Evolutionary conservation across 2,888 invertebrate species (phyloP).

Genomic region (Hetaerina titia): DNA sequence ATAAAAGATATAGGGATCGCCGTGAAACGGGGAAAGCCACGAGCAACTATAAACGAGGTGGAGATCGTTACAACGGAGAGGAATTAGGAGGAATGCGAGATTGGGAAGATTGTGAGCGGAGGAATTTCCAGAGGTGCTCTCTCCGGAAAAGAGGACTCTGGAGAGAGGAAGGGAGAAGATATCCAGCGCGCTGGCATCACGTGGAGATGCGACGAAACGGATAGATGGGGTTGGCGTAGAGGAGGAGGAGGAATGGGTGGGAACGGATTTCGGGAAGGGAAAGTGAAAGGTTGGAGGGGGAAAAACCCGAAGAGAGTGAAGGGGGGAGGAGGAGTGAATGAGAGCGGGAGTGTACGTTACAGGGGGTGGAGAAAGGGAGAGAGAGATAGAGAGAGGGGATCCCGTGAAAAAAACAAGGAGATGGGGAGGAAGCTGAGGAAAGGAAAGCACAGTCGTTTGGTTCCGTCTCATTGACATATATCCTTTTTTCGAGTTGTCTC

Average conservation of each 20-base stretch:
- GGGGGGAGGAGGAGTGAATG: not conserved
- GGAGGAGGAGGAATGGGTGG: not conserved
- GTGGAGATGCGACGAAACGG: not conserved
- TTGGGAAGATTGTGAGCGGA: slow-evolving; percentile 46
- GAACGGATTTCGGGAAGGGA: not conserved
- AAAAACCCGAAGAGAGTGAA: not conserved
- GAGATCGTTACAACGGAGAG: slow-evolving; percentile 53
- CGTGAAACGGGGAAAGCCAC: slow-evolving; percentile 24
- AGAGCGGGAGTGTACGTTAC: not conserved
- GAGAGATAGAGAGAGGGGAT: not conserved
- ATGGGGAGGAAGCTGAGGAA: not conserved
- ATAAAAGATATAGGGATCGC: slow-evolving; percentile 19
- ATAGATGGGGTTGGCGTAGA: not conserved
- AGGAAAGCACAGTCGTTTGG: slow-evolving; percentile 33
- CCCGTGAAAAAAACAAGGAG: not conserved
- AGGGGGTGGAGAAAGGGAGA: not conserved
- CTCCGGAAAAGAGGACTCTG: not conserved
- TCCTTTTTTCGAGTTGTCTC: slow-evolving; percentile 40
- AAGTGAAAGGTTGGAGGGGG: not conserved
- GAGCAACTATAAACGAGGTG: slow-evolving; percentile 16
- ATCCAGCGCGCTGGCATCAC: not conserved
- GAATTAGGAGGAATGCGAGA: slow-evolving; percentile 66
- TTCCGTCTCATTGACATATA: slow-evolving; percentile 57
- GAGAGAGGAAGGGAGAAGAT: not conserved
- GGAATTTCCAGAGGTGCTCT: slow-evolving; percentile 28